Percentiles rank a stretch among this genome's conserved stretches.
phyloP scores from a whole-genome alignment of 2,888 invertebrate species.

The Ecliptopera silaceata region DNA sequence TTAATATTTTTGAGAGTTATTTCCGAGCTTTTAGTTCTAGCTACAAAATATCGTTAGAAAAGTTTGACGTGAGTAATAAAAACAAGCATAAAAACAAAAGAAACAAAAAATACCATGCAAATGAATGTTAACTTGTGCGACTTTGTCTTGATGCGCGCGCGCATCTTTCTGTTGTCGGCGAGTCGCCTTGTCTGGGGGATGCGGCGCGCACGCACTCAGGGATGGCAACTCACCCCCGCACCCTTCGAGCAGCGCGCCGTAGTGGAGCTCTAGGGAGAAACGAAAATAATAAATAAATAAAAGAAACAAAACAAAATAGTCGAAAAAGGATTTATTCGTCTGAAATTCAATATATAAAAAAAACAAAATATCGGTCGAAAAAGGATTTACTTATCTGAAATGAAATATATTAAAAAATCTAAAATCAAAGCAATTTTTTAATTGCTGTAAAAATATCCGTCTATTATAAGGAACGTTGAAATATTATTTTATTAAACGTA shows the following conservation, averaged over 20 bases:
- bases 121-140: slow-evolving; percentile 91
- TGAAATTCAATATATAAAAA: slow-evolving; percentile 49
- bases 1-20: no score
- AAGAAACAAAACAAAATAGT: slow-evolving; percentile 46
- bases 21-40: no score
- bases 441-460: no score
- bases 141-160: slow-evolving; percentile 88
- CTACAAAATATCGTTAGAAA: no score
- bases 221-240: slow-evolving; percentile 82
- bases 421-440: no score
- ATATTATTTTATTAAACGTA: no score
- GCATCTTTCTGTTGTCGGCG: slow-evolving; percentile 83
- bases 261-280: slow-evolving; percentile 80
- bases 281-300: slow-evolving; percentile 42
- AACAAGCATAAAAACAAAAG: slow-evolving; percentile 36
- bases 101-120: slow-evolving; percentile 88
- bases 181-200: slow-evolving; percentile 85
- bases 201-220: slow-evolving; percentile 75
- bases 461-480: no score
- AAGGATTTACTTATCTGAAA: no score
- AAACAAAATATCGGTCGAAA: slow-evolving; percentile 43
- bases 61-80: no score
- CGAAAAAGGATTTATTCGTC: no score
- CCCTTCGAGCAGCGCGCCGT: slow-evolving; percentile 79
- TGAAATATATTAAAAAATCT: slow-evolving; percentile 48